These are phyloP conservation scores for Pontoporia blainvillei DNA, from an alignment of 2,113 vertebrate species.

Conservation along the genomic window DNA sequence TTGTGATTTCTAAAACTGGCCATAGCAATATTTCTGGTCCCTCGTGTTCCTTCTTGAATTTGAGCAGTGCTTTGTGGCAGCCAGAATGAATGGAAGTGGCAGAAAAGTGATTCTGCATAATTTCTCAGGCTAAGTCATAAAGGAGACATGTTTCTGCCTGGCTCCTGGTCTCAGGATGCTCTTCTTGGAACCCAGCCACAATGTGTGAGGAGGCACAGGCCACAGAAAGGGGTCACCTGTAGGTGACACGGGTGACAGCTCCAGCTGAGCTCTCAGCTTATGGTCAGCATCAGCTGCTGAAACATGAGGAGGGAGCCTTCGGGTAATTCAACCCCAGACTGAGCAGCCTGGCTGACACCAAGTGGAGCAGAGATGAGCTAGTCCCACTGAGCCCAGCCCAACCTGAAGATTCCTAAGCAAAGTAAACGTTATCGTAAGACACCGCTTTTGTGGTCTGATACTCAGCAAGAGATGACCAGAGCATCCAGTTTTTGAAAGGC, in stretches of 20 bases:
- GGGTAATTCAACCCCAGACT: not conserved
- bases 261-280: not conserved
- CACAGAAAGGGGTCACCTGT: not conserved
- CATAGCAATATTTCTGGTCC: not conserved
- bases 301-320: not conserved
- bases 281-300: not conserved
- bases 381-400: too few species aligned
- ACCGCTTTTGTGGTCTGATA: not conserved
- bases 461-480: not conserved
- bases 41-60: not conserved
- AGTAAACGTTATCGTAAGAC: not conserved
- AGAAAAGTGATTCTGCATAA: not conserved
- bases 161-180: not conserved
- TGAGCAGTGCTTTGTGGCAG: not conserved
- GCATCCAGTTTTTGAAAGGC: conserved; percentile 76
- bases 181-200: not conserved
- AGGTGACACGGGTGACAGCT: not conserved
- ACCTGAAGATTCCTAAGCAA: not conserved
- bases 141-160: not conserved
- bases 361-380: not conserved
- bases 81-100: not conserved
- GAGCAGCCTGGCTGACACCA: not conserved
- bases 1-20: conserved; percentile 33
- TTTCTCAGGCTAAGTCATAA: not conserved
- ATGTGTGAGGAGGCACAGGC: not conserved